These are phyloP conservation scores for Urechis unicinctus DNA, from an alignment of 2,888 invertebrate genomes.

Conservation along the genomic window DNA sequence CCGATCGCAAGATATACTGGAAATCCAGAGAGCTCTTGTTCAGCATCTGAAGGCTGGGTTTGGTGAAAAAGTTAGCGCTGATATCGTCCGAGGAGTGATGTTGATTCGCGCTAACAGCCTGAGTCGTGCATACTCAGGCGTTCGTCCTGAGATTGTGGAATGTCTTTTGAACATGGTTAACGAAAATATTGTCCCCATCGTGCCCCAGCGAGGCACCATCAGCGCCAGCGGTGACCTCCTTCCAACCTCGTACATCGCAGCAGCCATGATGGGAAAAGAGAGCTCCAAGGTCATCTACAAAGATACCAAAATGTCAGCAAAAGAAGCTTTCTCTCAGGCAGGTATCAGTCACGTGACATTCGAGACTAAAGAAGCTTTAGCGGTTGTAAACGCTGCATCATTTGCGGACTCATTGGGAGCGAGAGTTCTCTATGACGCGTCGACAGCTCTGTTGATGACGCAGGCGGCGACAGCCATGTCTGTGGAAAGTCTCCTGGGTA, in stretches of 20 bases:
- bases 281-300: constrained; percentile 17
- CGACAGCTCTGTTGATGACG: constrained; percentile 19
- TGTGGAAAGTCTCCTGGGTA: constrained; percentile 14
- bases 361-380: constrained; percentile 27
- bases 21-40: constrained; percentile 15
- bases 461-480: constrained; percentile 20
- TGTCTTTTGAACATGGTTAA: constrained; percentile 22
- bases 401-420: constrained; percentile 20
- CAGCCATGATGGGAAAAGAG: constrained; percentile 22
- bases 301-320: constrained; percentile 16
- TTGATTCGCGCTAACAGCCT: constrained; percentile 29
- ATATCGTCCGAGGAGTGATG: constrained; percentile 24
- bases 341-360: constrained; percentile 20
- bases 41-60: constrained; percentile 21
- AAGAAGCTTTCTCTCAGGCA: constrained; percentile 18
- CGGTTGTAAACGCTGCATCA: constrained; percentile 23
- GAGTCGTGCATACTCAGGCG: constrained; percentile 23
- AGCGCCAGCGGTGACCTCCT: constrained; percentile 30
- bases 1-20: constrained; percentile 10
- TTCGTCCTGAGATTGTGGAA: constrained; percentile 18
- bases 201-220: constrained; percentile 26
- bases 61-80: constrained; percentile 15
- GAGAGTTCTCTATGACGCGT: constrained; percentile 17
- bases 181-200: constrained; percentile 22
- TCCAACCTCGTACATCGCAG: constrained; percentile 27